Evolutionary conservation across 2,797 vertebrate species (phyloP).

Genomic region (Sebastes jordani): DNA sequence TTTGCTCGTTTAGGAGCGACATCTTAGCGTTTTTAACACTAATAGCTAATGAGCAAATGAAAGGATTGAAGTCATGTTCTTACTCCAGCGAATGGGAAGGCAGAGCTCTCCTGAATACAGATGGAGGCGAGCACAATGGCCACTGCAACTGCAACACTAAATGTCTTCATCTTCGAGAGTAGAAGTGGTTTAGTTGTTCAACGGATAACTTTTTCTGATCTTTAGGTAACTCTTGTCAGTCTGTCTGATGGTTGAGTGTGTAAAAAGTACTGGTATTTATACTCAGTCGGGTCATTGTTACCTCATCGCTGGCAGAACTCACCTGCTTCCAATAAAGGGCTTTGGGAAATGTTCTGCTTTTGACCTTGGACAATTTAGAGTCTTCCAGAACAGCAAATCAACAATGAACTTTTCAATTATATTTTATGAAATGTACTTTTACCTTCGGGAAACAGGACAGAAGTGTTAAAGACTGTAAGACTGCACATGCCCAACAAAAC

Average conservation of each 20-base stretch:
- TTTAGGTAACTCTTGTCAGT: background rate
- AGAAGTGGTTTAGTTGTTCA: background rate
- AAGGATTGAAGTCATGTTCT: background rate
- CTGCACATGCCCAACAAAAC: too few species aligned
- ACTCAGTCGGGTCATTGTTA: background rate
- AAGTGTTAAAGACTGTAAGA: too few species aligned
- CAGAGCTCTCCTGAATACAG: constrained; percentile 34
- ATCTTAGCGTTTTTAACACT: background rate
- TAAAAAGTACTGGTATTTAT: background rate
- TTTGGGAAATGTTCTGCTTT: background rate
- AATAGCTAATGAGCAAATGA: background rate
- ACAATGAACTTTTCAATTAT: too few species aligned
- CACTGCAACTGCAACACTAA: constrained; percentile 38
- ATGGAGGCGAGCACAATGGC: constrained; percentile 44
- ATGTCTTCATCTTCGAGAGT: constrained; percentile 56
- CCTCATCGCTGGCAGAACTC: background rate
- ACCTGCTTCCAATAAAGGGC: background rate
- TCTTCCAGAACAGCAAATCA: background rate
- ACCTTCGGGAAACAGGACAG: too few species aligned
- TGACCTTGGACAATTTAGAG: background rate
- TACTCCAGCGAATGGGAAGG: constrained; percentile 48
- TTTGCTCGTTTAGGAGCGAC: background rate
- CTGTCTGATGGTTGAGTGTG: background rate
- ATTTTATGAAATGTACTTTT: too few species aligned
- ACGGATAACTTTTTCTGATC: background rate